Conservation (phyloP, 2,888 invertebrate species). For the Amphimallon solstitiale region DNA sequence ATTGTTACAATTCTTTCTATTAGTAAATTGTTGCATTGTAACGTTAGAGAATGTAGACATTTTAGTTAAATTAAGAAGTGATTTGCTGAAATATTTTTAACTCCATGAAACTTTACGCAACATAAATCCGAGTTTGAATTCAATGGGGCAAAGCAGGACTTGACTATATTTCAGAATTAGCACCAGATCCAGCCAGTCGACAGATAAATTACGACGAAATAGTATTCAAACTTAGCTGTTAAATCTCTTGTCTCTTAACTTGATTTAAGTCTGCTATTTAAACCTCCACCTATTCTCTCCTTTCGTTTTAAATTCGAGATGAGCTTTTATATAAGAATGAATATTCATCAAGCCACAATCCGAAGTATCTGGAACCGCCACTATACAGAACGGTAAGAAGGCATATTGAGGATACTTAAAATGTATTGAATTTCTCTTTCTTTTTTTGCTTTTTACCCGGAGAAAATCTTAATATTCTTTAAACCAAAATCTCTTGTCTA, state of each 20-base stretch:
- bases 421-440: too few species aligned
- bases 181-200: conserved; percentile 12
- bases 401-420: too few species aligned
- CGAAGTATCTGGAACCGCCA: background rate
- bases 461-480: conserved; percentile 54
- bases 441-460: too few species aligned
- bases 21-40: too few species aligned
- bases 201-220: conserved; percentile 38
- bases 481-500: conserved; percentile 23
- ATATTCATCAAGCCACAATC: conserved; percentile 54
- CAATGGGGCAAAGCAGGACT: background rate
- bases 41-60: too few species aligned
- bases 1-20: too few species aligned
- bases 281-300: conserved; percentile 53
- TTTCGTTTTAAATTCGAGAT: conserved; percentile 52
- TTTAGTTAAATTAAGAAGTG: too few species aligned
- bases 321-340: conserved; percentile 56
- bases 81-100: too few species aligned
- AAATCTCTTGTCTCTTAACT: conserved; percentile 57
- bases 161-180: background rate
- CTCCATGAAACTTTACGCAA: too few species aligned
- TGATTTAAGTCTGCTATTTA: conserved; percentile 61
- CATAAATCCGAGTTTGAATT: background rate
- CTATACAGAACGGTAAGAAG: too few species aligned
- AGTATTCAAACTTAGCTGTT: conserved; percentile 46